Conservation (phyloP, 1,140 invertebrate species). For the Papilio machaon region DNA sequence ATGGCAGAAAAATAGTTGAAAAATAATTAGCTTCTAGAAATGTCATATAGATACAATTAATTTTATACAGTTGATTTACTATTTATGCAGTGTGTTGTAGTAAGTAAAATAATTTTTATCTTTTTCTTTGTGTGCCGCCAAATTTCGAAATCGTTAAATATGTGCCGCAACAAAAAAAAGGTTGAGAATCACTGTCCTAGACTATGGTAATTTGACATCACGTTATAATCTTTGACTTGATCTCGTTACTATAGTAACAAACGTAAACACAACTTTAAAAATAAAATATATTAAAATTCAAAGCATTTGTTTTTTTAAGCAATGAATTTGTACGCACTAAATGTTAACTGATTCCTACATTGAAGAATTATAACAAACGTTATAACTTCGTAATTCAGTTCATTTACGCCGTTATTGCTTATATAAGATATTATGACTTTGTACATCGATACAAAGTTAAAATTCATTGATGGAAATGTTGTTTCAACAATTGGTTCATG, state of each 20-base stretch:
- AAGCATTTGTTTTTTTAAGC: neutral
- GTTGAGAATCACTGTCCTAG: too few relatives aligned
- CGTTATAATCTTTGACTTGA: neutral
- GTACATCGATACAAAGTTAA: conserved; percentile 89
- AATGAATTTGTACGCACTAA: neutral
- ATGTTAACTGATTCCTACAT: neutral
- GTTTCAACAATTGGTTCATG: conserved; percentile 90
- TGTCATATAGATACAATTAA: too few relatives aligned
- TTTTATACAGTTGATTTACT: too few relatives aligned
- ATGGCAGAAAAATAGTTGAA: too few relatives aligned
- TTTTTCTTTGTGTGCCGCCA: too few relatives aligned
- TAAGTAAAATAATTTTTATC: too few relatives aligned
- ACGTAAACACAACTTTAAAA: neutral
- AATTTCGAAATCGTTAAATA: too few relatives aligned
- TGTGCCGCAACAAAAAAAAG: too few relatives aligned
- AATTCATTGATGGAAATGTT: conserved; percentile 85
- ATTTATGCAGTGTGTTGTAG: too few relatives aligned
- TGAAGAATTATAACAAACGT: neutral
- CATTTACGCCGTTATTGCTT: neutral
- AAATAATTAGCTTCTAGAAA: too few relatives aligned
- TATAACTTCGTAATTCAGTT: neutral
- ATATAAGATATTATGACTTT: conserved; percentile 84
- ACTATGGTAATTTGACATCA: neutral
- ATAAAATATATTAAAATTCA: neutral
- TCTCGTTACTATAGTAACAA: conserved; percentile 28